A percentile compares a stretch with the other conserved stretches of the same genome.
Evolutionary conservation across 2,888 invertebrate species (phyloP).

Genomic region (Drosophila limbata): DNA sequence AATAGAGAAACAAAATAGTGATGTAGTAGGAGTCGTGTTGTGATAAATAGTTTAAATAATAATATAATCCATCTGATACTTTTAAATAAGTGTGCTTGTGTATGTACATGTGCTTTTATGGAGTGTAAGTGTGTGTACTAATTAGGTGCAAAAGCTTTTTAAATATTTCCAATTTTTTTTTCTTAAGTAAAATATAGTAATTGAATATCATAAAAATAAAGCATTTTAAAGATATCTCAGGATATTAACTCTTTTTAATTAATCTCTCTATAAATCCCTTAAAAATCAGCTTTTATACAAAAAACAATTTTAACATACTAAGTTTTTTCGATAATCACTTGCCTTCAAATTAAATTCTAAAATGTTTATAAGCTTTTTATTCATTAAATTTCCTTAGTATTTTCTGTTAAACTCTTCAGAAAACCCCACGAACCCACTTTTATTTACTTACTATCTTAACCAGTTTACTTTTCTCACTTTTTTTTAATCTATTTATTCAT

Average conservation of each 20-base stretch:
- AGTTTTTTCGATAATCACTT: too few relatives aligned
- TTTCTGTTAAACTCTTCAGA: too few relatives aligned
- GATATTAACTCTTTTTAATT: too few relatives aligned
- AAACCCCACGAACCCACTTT: too few relatives aligned
- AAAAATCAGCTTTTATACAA: too few relatives aligned
- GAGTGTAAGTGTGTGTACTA: slow-evolving; percentile 8
- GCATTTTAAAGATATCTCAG: too few relatives aligned
- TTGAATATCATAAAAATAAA: too few relatives aligned
- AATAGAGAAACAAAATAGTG: slow-evolving; percentile 71
- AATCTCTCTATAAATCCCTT: too few relatives aligned
- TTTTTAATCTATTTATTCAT: not conserved
- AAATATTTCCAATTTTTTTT: slow-evolving; percentile 6
- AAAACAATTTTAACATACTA: too few relatives aligned
- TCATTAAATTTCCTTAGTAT: not conserved
- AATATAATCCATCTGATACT: slow-evolving; percentile 24
- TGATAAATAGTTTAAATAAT: slow-evolving; percentile 22
- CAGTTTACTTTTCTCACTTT: not conserved
- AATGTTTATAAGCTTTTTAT: not conserved
- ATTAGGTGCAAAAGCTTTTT: slow-evolving; percentile 30
- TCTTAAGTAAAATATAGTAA: too few relatives aligned
- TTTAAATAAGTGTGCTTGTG: slow-evolving; percentile 22
- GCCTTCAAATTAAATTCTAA: too few relatives aligned
- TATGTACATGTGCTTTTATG: slow-evolving; percentile 17
- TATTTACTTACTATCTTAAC: not conserved
- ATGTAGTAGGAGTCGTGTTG: slow-evolving; percentile 62